phyloP scores from a whole-genome alignment of 2,888 invertebrate species.

The Metacarcinus magister region DNA sequence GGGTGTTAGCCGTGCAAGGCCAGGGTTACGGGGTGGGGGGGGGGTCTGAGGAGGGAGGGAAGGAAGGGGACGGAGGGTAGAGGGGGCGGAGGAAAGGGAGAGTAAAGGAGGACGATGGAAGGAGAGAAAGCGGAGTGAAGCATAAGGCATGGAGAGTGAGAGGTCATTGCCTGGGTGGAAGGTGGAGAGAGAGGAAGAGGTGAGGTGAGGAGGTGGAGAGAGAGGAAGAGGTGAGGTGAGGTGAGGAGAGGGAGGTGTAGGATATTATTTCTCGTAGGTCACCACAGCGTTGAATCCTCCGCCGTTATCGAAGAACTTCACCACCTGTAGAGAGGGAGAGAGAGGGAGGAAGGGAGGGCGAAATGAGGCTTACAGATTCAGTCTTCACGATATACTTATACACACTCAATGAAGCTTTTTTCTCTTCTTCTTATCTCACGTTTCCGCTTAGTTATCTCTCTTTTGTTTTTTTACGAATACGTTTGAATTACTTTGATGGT shows the following conservation, averaged over 20 bases:
- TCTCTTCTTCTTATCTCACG: neutral
- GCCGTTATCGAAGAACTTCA: conserved; percentile 79
- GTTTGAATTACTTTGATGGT: too few species aligned
- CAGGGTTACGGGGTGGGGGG: neutral
- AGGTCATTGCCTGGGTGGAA: neutral
- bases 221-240: too few species aligned
- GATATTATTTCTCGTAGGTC: conserved; percentile 66
- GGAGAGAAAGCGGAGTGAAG: neutral
- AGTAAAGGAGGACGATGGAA: neutral
- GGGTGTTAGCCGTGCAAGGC: neutral
- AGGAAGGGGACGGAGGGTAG: neutral
- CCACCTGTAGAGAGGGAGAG: conserved; percentile 71
- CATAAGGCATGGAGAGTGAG: too few species aligned
- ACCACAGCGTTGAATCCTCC: conserved; percentile 80
- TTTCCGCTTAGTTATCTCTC: too few species aligned
- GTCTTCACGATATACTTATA: neutral
- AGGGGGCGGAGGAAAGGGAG: neutral
- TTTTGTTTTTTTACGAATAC: too few species aligned
- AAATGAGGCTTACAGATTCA: neutral
- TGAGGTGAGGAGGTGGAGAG: too few species aligned
- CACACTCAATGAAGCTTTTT: neutral
- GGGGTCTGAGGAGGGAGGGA: neutral
- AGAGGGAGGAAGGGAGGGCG: neutral
- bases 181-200: neutral
- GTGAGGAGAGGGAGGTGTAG: neutral